A percentile compares a stretch with the other conserved stretches of the same genome.
Conservation (phyloP, 2,888 invertebrate species). For the Eristalis arbustorum region DNA sequence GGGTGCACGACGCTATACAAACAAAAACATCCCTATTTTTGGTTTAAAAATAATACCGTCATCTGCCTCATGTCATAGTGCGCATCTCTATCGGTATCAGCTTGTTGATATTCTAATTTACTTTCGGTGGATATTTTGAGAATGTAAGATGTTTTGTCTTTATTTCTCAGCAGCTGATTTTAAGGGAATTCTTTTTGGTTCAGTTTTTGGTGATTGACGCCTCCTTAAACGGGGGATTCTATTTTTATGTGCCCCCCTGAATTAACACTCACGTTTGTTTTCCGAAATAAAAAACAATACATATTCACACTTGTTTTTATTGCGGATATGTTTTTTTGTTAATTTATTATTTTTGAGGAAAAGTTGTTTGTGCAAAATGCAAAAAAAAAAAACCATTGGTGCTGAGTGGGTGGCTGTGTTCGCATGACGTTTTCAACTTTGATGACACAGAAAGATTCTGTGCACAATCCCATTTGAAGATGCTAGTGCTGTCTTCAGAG, state of each 20-base stretch:
- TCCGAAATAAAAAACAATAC: conserved; percentile 18
- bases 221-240: conserved; percentile 43
- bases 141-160: background rate
- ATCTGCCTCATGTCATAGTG: conserved; percentile 60
- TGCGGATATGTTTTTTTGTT: background rate
- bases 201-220: conserved; percentile 40
- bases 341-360: background rate
- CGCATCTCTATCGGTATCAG: conserved; percentile 44
- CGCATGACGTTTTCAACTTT: background rate
- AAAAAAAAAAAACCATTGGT: background rate
- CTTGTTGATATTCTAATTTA: background rate
- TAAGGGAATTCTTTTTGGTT: conserved; percentile 7
- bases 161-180: background rate
- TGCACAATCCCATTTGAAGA: background rate
- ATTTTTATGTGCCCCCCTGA: conserved; percentile 20
- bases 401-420: background rate
- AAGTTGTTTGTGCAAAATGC: background rate
- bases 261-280: conserved; percentile 9
- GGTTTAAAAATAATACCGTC: conserved; percentile 54
- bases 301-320: background rate
- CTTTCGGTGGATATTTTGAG: background rate
- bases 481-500: background rate
- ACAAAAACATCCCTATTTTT: conserved; percentile 34
- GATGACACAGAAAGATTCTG: too few relatives aligned
- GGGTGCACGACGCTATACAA: background rate